Evolutionary conservation across 2,888 invertebrate genomes (phyloP).

Genomic region (Sylvicola cinctus): DNA sequence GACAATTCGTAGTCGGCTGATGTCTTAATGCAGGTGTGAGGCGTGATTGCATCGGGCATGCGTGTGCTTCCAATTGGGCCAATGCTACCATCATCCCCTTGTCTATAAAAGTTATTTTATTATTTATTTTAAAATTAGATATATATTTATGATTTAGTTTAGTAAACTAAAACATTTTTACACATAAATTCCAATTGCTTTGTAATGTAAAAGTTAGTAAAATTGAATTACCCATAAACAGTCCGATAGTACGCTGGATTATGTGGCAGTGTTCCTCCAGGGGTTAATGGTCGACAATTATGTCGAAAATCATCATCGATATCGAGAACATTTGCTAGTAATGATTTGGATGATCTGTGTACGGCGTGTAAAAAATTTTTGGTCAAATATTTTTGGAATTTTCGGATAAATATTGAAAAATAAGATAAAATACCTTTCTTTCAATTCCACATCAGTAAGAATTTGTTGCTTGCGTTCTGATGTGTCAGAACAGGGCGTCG

Average conservation of each 20-base stretch:
- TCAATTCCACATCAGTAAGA: slow-evolving; percentile 68
- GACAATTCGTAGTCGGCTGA: slow-evolving; percentile 87
- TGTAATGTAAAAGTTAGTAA: neutral
- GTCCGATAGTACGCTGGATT: slow-evolving; percentile 46
- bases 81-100: slow-evolving; percentile 26
- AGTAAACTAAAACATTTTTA: too few relatives aligned
- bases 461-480: slow-evolving; percentile 50
- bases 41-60: slow-evolving; percentile 51
- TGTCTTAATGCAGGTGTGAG: slow-evolving; percentile 57
- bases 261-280: slow-evolving; percentile 32
- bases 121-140: slow-evolving; percentile 10
- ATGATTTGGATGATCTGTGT: slow-evolving; percentile 67
- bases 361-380: slow-evolving; percentile 1
- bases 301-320: too few relatives aligned
- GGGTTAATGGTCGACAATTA: slow-evolving; percentile 58
- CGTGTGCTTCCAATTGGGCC: slow-evolving; percentile 43
- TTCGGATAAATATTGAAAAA: neutral
- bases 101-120: slow-evolving; percentile 20
- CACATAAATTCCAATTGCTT: too few relatives aligned
- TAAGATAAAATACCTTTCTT: slow-evolving; percentile 35
- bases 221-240: slow-evolving; percentile 41
- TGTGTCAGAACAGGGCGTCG: slow-evolving; percentile 31
- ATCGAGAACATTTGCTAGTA: slow-evolving; percentile 90
- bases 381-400: slow-evolving; percentile 1
- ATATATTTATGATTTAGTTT: slow-evolving; percentile 8